Evolutionary conservation across 2,113 vertebrate genomes (phyloP), one percentile per base, ranked within the genome.

Genomic region (Anser brachyrhynchus): DNA sequence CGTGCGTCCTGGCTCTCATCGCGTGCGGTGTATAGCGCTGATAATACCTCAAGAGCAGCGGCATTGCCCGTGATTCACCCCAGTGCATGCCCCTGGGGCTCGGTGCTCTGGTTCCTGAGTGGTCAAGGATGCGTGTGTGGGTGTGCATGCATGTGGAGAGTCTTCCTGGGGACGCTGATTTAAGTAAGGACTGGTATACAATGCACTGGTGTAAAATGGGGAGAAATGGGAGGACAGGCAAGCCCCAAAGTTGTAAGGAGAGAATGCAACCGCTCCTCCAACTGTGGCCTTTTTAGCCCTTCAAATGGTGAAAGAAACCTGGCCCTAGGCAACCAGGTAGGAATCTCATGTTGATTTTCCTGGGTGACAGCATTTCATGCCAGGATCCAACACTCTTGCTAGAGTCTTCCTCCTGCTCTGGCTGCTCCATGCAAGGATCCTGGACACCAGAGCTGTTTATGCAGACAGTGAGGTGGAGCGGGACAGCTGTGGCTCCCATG

Each of bases 61-160:
- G 52, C 61, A 19, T 44, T 13, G 1, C 58, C 64, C 51, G 43
- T 2, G 7, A 4, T 35, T 43, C 33, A 35, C 43, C 21, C 18
- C 4, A 0, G 21, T 2, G 33, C 2, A 2, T 19, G 57, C 0
- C 0, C 39, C 2, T 15, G 20, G 2, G 71, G 66, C 4, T 78
- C 44, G 3, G 3, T 2, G 1, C 82, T 39, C 46, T 2, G 18
- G 23, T 19, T 58, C 26, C 29, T 1, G 4, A 4, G 54, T 1
- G 35, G 20, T 15, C 1, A 11, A 46, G 65, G 71, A 8, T 2
- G 28, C 0, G 0, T 3, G 13, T 15, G 52, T 2, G 58, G 52
- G 13, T 22, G 43, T 10, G n/a, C 4, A 0, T 0, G 0, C 0
- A 1, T 46, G 43, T 13, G 72, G 8, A 11, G 39, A 0, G 9